These are phyloP conservation scores for Phrynocephalus vlangalii DNA, from an alignment of 2,797 vertebrate genomes.

Conservation along the genomic window DNA sequence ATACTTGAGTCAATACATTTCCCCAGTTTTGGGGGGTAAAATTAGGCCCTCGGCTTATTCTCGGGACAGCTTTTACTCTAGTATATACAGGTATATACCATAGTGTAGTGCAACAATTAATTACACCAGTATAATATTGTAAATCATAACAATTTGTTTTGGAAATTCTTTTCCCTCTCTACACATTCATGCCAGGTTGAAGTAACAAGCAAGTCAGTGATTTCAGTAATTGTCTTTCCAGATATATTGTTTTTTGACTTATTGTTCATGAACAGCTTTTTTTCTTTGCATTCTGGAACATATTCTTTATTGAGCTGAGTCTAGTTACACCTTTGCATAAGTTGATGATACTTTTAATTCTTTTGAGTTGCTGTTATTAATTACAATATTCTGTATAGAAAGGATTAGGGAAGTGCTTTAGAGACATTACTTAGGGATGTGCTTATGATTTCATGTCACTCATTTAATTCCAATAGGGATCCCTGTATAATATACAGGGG, in stretches of 20 bases:
- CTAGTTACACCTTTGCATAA: slow-evolving; percentile 29
- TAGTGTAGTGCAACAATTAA: too few species aligned
- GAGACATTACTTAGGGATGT: background rate
- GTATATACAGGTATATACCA: too few species aligned
- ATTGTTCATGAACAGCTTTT: slow-evolving; percentile 11
- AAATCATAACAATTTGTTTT: too few species aligned
- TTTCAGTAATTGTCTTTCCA: slow-evolving; percentile 21
- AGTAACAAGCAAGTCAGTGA: background rate
- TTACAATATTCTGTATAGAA: slow-evolving; percentile 21
- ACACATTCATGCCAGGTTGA: too few species aligned
- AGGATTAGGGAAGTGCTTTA: slow-evolving; percentile 21
- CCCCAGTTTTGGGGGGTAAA: too few species aligned
- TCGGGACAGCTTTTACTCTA: too few species aligned
- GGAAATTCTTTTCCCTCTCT: too few species aligned
- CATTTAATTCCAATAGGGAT: slow-evolving; percentile 24
- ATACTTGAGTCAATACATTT: too few species aligned
- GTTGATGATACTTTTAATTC: slow-evolving; percentile 31
- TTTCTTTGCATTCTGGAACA: slow-evolving; percentile 13
- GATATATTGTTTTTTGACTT: background rate
- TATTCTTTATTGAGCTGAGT: slow-evolving; percentile 10
- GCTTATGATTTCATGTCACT: background rate
- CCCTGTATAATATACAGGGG: background rate
- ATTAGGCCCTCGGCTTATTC: too few species aligned
- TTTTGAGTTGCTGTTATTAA: slow-evolving; percentile 31
- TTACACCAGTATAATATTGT: too few species aligned